Evolutionary conservation across 2,797 vertebrate genomes (phyloP).

Genomic region (Falco novaeseelandiae): DNA sequence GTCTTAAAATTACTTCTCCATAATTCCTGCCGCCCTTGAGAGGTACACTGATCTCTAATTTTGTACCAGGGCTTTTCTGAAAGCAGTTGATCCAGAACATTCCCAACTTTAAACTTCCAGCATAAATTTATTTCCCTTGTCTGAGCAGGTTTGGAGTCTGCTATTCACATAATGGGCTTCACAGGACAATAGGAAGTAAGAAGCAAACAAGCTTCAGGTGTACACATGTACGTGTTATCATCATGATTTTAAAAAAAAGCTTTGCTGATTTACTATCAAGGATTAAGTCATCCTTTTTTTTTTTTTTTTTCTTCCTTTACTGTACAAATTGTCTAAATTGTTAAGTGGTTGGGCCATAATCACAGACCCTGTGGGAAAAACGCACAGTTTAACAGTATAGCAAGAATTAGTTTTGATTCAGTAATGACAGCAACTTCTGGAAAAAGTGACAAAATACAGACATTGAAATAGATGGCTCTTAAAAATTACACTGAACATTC

Average conservation of each 20-base stretch:
- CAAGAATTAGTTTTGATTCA: neutral
- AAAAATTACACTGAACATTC: neutral
- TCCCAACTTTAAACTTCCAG: neutral
- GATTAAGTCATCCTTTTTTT: neutral
- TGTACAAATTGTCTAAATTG: neutral
- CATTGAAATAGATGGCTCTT: neutral
- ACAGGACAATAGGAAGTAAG: neutral
- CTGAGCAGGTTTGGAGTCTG: neutral
- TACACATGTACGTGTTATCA: fast-evolving
- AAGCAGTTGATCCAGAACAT: neutral
- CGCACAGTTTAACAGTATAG: neutral
- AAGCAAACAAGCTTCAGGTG: neutral
- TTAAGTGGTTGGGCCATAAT: neutral
- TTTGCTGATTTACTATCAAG: neutral
- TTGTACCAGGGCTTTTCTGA: neutral
- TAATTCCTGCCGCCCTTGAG: neutral
- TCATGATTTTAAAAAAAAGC: neutral
- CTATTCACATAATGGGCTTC: neutral
- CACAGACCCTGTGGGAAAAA: neutral
- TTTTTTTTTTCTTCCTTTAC: neutral
- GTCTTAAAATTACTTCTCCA: neutral
- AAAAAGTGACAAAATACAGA: neutral
- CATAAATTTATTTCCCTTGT: neutral
- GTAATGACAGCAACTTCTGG: neutral
- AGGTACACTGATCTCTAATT: neutral